Conservation (phyloP, 2,113 vertebrate genomes). For the Sinosuthora webbiana region DNA sequence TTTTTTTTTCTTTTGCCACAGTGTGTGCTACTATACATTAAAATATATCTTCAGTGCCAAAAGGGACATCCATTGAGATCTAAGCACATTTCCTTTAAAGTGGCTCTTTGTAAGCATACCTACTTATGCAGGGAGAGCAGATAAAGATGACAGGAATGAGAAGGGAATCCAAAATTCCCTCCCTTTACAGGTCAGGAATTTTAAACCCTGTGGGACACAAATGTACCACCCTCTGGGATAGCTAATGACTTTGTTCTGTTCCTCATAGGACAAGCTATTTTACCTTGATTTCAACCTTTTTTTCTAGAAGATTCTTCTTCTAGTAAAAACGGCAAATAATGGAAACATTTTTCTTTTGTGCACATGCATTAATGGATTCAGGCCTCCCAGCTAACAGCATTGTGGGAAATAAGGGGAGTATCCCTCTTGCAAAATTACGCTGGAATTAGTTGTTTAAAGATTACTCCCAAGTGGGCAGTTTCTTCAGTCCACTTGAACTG, state of each 20-base stretch:
- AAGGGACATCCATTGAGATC: neutral
- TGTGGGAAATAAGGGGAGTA: neutral
- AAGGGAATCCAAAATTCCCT: neutral
- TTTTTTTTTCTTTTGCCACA: neutral
- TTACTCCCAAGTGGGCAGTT: neutral
- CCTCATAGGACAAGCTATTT: neutral
- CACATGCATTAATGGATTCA: neutral
- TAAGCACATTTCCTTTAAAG: neutral
- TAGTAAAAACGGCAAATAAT: neutral
- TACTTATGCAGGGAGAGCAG: neutral
- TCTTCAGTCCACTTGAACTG: neutral
- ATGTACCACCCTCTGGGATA: neutral
- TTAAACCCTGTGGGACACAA: neutral
- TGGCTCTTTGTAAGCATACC: neutral
- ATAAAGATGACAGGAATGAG: neutral
- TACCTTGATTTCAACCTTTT: neutral
- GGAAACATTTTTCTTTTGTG: neutral
- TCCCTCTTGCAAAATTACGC: neutral
- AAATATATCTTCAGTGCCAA: neutral
- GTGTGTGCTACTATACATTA: neutral
- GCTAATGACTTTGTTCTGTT: neutral
- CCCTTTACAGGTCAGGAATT: neutral
- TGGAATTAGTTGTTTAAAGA: neutral
- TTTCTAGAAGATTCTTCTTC: neutral
- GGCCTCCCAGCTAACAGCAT: neutral